These are phyloP conservation scores for Artibeus lituratus DNA, from an alignment of 2,797 vertebrate species.

Conservation along the genomic window DNA sequence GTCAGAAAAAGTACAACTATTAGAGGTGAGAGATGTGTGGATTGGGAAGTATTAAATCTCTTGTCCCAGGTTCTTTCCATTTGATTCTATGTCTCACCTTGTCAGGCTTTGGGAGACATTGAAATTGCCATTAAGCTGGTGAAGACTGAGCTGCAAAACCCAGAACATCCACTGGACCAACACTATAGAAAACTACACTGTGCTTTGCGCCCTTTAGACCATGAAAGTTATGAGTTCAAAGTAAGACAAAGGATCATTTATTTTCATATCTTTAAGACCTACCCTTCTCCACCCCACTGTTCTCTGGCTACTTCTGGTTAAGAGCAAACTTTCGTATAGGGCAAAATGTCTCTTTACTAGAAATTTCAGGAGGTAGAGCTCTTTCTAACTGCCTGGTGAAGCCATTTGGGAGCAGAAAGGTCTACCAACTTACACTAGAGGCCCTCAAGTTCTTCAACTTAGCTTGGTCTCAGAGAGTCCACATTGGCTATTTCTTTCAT, in stretches of 20 bases:
- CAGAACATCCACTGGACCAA: slow-evolving; percentile 89
- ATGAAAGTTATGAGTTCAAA: slow-evolving; percentile 83
- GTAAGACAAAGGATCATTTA: slow-evolving; percentile 74
- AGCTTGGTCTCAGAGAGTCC: neutral
- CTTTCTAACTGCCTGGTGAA: neutral
- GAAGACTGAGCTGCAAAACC: slow-evolving; percentile 77
- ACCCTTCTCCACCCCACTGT: neutral
- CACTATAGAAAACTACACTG: slow-evolving; percentile 88
- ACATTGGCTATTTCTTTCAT: neutral
- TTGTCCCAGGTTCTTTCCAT: neutral
- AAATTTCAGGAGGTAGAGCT: neutral
- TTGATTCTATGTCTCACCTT: neutral
- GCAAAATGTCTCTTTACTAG: neutral
- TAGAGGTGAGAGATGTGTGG: slow-evolving; percentile 85
- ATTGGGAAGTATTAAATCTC: neutral
- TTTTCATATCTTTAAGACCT: neutral
- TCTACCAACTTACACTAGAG: neutral
- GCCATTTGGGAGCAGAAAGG: neutral
- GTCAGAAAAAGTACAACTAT: slow-evolving; percentile 87
- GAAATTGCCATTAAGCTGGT: slow-evolving; percentile 91
- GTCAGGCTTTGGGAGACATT: slow-evolving; percentile 89
- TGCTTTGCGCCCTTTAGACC: slow-evolving; percentile 83
- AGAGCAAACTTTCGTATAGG: neutral
- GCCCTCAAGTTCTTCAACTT: neutral
- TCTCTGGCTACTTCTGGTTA: neutral